These are phyloP conservation scores for Eurystomus gularis DNA, from an alignment of 2,113 vertebrate species.

Conservation along the genomic window DNA sequence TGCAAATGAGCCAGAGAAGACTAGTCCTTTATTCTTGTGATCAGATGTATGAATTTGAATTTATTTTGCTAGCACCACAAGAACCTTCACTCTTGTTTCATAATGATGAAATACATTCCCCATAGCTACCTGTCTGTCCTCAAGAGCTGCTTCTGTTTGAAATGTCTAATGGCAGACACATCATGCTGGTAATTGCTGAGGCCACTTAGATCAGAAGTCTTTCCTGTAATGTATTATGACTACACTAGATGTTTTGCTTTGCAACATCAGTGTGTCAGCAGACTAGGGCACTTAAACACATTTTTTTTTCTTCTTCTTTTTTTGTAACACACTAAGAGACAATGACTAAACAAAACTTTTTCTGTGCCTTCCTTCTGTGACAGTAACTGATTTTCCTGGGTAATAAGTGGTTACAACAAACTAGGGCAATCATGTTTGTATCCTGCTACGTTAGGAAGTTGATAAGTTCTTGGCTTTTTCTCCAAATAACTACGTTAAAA, in stretches of 20 bases:
- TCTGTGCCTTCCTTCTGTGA: neutral
- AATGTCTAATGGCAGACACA: neutral
- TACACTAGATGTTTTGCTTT: neutral
- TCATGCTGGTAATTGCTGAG: neutral
- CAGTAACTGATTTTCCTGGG: neutral
- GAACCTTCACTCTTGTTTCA: neutral
- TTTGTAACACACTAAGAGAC: neutral
- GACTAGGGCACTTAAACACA: neutral
- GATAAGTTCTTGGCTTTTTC: neutral
- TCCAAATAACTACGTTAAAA: neutral
- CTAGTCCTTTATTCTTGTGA: neutral
- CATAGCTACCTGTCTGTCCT: neutral
- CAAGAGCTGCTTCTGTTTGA: neutral
- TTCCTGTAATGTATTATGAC: neutral
- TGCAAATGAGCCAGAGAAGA: neutral
- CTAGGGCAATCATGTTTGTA: rapidly evolving
- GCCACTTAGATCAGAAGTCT: neutral
- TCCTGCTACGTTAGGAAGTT: neutral
- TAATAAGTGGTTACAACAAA: neutral
- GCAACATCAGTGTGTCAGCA: neutral
- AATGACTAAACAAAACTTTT: neutral
- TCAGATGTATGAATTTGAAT: neutral
- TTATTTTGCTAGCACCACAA: neutral
- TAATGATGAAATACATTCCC: neutral
- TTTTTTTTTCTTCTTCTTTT: neutral